phyloP scores from a whole-genome alignment of 1,140 invertebrate genomes.

The Orussus abietinus region DNA sequence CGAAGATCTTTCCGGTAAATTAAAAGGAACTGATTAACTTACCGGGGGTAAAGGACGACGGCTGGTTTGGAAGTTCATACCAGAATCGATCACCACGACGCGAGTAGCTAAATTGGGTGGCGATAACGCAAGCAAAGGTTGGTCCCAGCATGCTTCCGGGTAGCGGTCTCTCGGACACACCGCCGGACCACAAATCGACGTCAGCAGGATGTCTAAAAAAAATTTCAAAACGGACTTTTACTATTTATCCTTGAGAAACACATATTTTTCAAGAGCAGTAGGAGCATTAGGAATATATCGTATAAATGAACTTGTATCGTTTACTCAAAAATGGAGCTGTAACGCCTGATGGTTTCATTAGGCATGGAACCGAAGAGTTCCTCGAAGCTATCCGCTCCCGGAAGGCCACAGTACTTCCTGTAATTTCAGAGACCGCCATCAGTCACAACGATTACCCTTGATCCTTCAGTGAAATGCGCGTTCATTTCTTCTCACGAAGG shows the following conservation, averaged over 20 bases:
- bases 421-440: too few species aligned
- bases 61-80: constrained; percentile 91
- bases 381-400: constrained; percentile 75
- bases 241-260: too few species aligned
- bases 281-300: not conserved
- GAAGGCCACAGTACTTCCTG: constrained; percentile 85
- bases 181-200: constrained; percentile 89
- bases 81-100: constrained; percentile 92
- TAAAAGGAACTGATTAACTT: too few species aligned
- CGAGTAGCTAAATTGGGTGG: constrained; percentile 90
- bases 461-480: not conserved
- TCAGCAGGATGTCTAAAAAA: constrained; percentile 71
- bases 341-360: constrained; percentile 80
- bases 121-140: constrained; percentile 94
- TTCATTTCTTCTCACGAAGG: too few species aligned
- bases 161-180: constrained; percentile 83
- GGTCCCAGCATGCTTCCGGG: constrained; percentile 89
- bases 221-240: too few species aligned
- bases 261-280: too few species aligned
- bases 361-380: constrained; percentile 84
- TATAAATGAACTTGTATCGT: constrained; percentile 24
- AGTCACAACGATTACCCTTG: not conserved
- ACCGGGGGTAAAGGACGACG: constrained; percentile 82
- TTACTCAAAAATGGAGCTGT: constrained; percentile 72
- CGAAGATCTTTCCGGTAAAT: too few species aligned